These are phyloP conservation scores for Aleiodes testaceus DNA, from an alignment of 2,888 invertebrate genomes.

Conservation along the genomic window DNA sequence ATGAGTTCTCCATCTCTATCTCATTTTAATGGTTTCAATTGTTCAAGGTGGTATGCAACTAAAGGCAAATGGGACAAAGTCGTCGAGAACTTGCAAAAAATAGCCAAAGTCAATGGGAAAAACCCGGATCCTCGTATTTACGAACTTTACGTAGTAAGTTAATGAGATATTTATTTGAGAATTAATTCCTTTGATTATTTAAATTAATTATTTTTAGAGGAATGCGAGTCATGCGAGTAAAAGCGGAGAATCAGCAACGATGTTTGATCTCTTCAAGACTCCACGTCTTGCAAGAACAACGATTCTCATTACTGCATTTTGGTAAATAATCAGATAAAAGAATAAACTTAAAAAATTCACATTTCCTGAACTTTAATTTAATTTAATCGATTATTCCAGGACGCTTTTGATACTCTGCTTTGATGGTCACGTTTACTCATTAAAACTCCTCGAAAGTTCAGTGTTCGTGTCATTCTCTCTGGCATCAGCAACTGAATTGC, in stretches of 20 bases:
- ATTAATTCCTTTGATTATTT: neutral
- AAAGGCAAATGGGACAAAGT: slow-evolving; percentile 74
- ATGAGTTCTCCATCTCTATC: too few species aligned
- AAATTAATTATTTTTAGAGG: slow-evolving; percentile 57
- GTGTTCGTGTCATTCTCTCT: slow-evolving; percentile 89
- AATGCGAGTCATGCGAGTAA: slow-evolving; percentile 63
- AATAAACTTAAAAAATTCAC: neutral
- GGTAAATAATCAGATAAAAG: slow-evolving; percentile 63
- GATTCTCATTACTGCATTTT: slow-evolving; percentile 72
- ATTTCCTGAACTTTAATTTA: too few species aligned
- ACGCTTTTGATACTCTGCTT: slow-evolving; percentile 88
- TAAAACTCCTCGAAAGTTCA: slow-evolving; percentile 86
- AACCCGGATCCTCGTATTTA: slow-evolving; percentile 72
- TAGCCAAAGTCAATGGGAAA: slow-evolving; percentile 73
- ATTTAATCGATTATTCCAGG: slow-evolving; percentile 58
- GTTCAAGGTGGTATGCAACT: slow-evolving; percentile 74
- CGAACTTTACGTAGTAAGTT: slow-evolving; percentile 68
- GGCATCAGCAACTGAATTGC: slow-evolving; percentile 87
- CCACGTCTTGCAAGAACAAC: slow-evolving; percentile 73
- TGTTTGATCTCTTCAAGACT: slow-evolving; percentile 73
- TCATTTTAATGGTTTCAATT: too few species aligned
- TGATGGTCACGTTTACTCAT: slow-evolving; percentile 90
- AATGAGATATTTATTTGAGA: neutral
- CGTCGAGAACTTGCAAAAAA: slow-evolving; percentile 72
- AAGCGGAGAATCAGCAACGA: slow-evolving; percentile 65